Base-by-base conservation (phyloP, 2,888 invertebrate genomes). In the Cryptocephalus primarius region DNA sequence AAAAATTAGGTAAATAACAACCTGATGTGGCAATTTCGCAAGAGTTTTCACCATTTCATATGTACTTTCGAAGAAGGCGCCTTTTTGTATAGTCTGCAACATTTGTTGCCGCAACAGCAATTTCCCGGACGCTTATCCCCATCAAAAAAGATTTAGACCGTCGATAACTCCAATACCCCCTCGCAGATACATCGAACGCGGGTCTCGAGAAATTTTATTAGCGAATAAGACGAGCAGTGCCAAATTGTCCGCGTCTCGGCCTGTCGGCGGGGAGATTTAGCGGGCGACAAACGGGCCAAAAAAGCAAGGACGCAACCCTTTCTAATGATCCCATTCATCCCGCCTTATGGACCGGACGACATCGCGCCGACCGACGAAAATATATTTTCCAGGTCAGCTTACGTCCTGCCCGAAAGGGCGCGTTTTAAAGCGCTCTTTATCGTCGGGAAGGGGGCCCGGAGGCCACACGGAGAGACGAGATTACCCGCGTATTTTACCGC, bases 301-400 rank as follows among this genome's bases (percentile, higher is more conserved):
- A 46, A 46, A 45, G 22, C 40, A 32, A 33, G 32, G 13, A 34
- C 38, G 32, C 42, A 46, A 46, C 46, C 46, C 39, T 42, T 43
- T 33, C 42, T 46, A 46, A 46, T 42, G 46, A 46, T 46, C 42
- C 46, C 46, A 46, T 46, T 42, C 6, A 46, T 46, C 39, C 33
- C 12, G 42, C 39, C 43, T 46, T 46, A 46, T 46, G 43, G 45
- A 38, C 32, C 38, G 33, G 12, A 32, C 45, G 45, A 46, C 46
- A 42, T 46, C 39, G 33, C 42, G 42, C 31, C 43, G 39, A 42
- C 46, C 38, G 39, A 36, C 42, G 33, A 46, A 46, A 42, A 39
- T 46, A 46, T 46, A 46, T 46, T 46, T 46, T 43, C 42, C 46
- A 46, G 42, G 42, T 42, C 42, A 46, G 33, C 36, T 39, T 14